Evolutionary conservation across 2,113 vertebrate species (phyloP).

Genomic region (Seriola aureovittata): DNA sequence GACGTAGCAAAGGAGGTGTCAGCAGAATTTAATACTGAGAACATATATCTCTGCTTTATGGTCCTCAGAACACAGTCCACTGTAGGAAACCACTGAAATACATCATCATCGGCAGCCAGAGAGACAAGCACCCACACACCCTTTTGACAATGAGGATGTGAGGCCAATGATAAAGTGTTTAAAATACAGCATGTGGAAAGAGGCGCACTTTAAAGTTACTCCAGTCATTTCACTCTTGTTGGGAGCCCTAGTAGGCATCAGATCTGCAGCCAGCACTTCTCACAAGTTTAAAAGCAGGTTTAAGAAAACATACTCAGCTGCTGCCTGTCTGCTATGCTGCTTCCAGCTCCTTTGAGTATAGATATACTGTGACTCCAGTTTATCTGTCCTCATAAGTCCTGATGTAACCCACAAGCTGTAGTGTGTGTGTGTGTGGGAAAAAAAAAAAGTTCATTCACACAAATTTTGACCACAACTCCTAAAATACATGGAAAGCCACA

Average conservation of each 20-base stretch:
- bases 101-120: background rate
- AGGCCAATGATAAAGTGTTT: slow-evolving; percentile 28
- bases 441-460: slow-evolving; percentile 30
- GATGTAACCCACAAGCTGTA: background rate
- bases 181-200: slow-evolving; percentile 29
- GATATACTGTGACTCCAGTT: background rate
- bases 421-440: background rate
- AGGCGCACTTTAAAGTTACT: slow-evolving; percentile 33
- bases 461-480: slow-evolving; percentile 1
- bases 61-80: slow-evolving; percentile 10
- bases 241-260: slow-evolving; percentile 38
- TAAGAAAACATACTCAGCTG: slow-evolving; percentile 1
- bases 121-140: slow-evolving; percentile 28
- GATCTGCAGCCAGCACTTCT: slow-evolving; percentile 12
- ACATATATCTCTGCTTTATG: background rate
- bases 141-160: slow-evolving; percentile 23
- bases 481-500: slow-evolving; percentile 13
- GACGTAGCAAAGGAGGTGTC: background rate
- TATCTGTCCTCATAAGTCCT: slow-evolving; percentile 7
- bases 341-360: background rate
- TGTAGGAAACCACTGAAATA: background rate
- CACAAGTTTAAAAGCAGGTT: slow-evolving; percentile 33
- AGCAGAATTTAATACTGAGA: background rate
- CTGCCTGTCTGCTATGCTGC: background rate
- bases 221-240: background rate